Evolutionary conservation across 2,113 vertebrate species (phyloP).

Genomic region (Apodemus sylvaticus): DNA sequence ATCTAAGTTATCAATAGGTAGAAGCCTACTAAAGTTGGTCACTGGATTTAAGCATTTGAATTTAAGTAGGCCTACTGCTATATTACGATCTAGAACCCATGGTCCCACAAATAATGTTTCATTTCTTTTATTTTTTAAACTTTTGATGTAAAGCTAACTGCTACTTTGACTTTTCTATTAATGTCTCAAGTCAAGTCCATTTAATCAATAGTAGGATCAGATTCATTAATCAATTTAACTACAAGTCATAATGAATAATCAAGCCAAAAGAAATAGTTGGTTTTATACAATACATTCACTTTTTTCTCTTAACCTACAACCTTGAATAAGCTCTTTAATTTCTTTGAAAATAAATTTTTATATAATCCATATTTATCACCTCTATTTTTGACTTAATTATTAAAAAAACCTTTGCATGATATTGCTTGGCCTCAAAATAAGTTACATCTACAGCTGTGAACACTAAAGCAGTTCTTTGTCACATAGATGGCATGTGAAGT

Average conservation of each 20-base stretch:
- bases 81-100: background rate
- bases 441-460: background rate
- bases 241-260: slow-evolving; percentile 24
- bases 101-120: background rate
- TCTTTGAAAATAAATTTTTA: slow-evolving; percentile 50
- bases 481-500: background rate
- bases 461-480: background rate
- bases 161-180: slow-evolving; percentile 25
- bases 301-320: slow-evolving; percentile 11
- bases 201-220: slow-evolving; percentile 40
- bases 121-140: slow-evolving; percentile 45
- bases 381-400: background rate
- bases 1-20: background rate
- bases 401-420: slow-evolving; percentile 9
- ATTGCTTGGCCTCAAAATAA: background rate
- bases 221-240: slow-evolving; percentile 47
- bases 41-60: slow-evolving; percentile 8
- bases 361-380: slow-evolving; percentile 22
- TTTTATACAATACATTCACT: background rate
- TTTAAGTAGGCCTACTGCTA: background rate
- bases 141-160: slow-evolving; percentile 44
- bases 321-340: slow-evolving; percentile 50
- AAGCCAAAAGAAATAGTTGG: slow-evolving; percentile 45
- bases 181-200: background rate
- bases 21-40: background rate